Evolutionary conservation across 2,797 vertebrate genomes (phyloP), one percentile per base, ranked within the genome.

Genomic region (Margarornis squamiger): DNA sequence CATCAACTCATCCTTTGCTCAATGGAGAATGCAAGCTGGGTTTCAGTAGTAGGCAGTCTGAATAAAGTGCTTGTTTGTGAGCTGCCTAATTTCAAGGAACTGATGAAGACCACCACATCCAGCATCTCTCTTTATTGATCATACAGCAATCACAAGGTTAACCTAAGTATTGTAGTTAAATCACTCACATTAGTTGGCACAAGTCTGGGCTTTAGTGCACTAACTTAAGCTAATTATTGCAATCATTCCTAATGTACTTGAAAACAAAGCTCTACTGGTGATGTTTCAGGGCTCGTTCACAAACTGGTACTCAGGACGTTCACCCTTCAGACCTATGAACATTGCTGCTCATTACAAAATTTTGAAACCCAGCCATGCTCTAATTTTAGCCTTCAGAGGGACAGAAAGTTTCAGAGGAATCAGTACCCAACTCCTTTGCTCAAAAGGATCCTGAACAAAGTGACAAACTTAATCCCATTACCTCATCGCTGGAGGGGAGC

Each of bases 401-500:
- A 83, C 54, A 62, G n/a, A 88, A 96, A 52, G 15, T 59, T 43
- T 86, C n/a, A 59, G 39, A 76, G n/a, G 29, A 79, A 45, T n/a
- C 24, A 38, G 30, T 3, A 75, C 23, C 38, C 67, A 95, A 24
- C 9, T 34, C 52, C 48, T 73, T 82, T 90, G 48, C 82, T 82
- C 67, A 82, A 79, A 93, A 92, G 57, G 30, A 88, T 90, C 73
- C 66, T 34, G 51, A 66, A 71, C 43, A 29, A 81, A 91, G 46
- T 30, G 80, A 84, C 73, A 80, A 45, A 73, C 67, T 76, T 92
- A 77, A 87, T 77, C 86, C 86, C 49, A 71, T 88, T 87, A 71
- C 81, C 66, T 68, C 82, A 84, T 48, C 59, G 80, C 92, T 80
- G 6, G 55, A 88, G 21, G 91, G 94, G 94, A 95, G 58, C 95